Evolutionary conservation across 2,797 vertebrate species (phyloP), one percentile per base, ranked within the genome.

Genomic region (Alosa sapidissima): DNA sequence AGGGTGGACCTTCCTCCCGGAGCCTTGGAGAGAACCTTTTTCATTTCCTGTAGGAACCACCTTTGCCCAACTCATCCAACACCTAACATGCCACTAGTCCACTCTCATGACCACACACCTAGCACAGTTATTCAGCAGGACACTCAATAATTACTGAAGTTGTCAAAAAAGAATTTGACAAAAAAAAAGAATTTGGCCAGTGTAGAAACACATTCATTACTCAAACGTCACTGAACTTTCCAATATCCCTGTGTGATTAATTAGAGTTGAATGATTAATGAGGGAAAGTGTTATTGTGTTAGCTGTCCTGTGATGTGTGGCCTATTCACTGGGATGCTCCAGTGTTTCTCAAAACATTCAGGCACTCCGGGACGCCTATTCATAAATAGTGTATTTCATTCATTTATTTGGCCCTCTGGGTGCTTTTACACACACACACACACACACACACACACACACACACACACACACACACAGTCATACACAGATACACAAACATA

Each of bases 1-100:
- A 87, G 87, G 86, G 88, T 87, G 87, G 86, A 81, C 84, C 87
- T 89, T 90, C 89, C 88, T 85, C 45, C 52, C 83, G 52, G 19
- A 81, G 78, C 82, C 81, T 78, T 6, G 41, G 41, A 47, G 36
- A 78, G 72, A 6, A 78, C 72, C 72, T 78, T 78, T 41, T 14
- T 41, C 72, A 78, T 11, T 78, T 78, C 72, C 72, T 78, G 72
- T 78, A 36, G 13, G 13, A 41, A 36, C 81, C 81, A 84, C 58
- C 16, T 60, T 21, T 2, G 58, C 1, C 58, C n/a, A 19, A 2
- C 58, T 24, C 21, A 60, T 5, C 55, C 55, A 21, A 2, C 55
- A 58, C 58, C n/a, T 58, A n/a, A 60, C 58, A 65, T 10, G 2
- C 10, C 65, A 72, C 24, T 8, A 24, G 58, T 1, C 36, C 33